phyloP scores from a whole-genome alignment of 2,113 vertebrate genomes.

The Heterotis niloticus region DNA sequence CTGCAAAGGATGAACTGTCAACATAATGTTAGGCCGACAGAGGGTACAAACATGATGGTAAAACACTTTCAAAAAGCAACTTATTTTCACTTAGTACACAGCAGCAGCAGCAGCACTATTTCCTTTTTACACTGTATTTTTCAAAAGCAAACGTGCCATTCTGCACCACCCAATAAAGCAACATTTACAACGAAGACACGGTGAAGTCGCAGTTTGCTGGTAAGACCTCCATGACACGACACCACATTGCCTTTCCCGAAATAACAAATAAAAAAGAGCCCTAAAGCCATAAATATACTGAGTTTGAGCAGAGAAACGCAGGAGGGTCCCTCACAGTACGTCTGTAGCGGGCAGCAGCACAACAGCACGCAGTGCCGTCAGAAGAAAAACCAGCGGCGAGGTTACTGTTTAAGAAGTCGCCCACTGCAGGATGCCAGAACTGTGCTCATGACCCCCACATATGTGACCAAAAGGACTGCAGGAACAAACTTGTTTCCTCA shows the following conservation, averaged over 20 bases:
- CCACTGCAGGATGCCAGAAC: not conserved
- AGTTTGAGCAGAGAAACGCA: not conserved
- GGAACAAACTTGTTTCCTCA: conserved; percentile 41
- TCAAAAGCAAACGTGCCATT: not conserved
- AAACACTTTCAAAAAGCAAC: not conserved
- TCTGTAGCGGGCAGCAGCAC: not conserved
- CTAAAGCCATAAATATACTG: not conserved
- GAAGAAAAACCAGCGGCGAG: not conserved
- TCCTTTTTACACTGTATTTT: not conserved
- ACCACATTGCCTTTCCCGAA: not conserved
- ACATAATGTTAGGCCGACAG: too few relatives aligned
- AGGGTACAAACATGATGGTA: too few relatives aligned
- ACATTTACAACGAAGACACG: not conserved
- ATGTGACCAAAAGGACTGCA: not conserved
- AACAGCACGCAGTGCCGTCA: not conserved
- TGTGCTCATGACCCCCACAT: not conserved
- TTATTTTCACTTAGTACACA: too few relatives aligned
- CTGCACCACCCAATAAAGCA: not conserved
- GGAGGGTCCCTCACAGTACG: not conserved
- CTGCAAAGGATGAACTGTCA: too few relatives aligned
- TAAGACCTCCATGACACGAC: too few relatives aligned
- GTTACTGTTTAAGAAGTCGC: not conserved
- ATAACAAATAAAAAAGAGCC: not conserved
- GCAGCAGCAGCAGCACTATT: not conserved
- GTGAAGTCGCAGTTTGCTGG: not conserved